These are phyloP conservation scores for Bursaphelenchus okinawaensis DNA, from an alignment of 2,888 invertebrate genomes.

Conservation along the genomic window DNA sequence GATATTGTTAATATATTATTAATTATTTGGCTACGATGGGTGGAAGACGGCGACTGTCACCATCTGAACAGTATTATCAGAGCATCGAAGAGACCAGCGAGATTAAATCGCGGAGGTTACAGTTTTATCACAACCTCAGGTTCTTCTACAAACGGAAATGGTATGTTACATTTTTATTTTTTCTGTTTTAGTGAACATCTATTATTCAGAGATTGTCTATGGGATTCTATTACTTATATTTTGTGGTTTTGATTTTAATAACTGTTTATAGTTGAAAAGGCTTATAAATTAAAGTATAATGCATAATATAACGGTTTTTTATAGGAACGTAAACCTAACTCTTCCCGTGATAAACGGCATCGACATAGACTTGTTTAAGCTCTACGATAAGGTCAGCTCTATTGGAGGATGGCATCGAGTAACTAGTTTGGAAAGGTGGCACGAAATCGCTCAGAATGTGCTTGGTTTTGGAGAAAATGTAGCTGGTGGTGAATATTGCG, in stretches of 20 bases:
- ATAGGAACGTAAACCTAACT: slow-evolving; percentile 59
- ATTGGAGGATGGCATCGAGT: slow-evolving; percentile 90
- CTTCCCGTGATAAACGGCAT: slow-evolving; percentile 77
- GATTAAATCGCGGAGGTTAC: slow-evolving; percentile 63
- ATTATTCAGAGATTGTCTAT: neutral
- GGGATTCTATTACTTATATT: neutral
- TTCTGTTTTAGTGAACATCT: no score
- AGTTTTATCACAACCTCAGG: slow-evolving; percentile 46
- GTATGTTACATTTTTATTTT: no score
- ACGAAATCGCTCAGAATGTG: slow-evolving; percentile 39
- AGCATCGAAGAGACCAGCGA: slow-evolving; percentile 52
- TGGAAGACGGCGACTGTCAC: slow-evolving; percentile 33
- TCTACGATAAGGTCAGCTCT: slow-evolving; percentile 84
- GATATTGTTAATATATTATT: neutral
- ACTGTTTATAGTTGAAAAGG: neutral
- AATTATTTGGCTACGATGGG: slow-evolving; percentile 10
- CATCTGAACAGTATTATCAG: slow-evolving; percentile 43
- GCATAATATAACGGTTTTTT: no score
- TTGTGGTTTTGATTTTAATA: neutral
- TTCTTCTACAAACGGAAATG: slow-evolving; percentile 60
- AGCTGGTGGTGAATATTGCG: slow-evolving; percentile 75
- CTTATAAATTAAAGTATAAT: neutral
- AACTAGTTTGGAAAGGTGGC: slow-evolving; percentile 44
- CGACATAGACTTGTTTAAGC: slow-evolving; percentile 81
- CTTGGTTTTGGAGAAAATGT: slow-evolving; percentile 24